Evolutionary conservation across 23 tunicate genomes (phyloP).

Genomic region (Ascidia mentula): DNA sequence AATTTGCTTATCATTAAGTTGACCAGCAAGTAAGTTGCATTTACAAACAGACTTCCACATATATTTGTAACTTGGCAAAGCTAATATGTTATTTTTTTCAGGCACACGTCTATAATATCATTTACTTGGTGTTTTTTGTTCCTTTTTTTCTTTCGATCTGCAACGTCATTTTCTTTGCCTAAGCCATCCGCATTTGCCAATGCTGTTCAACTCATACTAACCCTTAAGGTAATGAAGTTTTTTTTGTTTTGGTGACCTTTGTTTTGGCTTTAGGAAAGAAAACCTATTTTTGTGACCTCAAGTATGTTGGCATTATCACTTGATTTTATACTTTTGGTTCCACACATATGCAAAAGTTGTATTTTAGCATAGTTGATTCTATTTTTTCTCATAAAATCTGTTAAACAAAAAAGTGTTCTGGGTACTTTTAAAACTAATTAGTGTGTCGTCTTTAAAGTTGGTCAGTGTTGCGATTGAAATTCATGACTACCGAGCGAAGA

Average conservation of each 20-base stretch:
- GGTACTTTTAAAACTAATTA: too few species aligned
- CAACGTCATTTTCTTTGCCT: slow-evolving; percentile 48
- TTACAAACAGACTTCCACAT: not conserved
- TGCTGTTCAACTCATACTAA: slow-evolving; percentile 73
- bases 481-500: slow-evolving; percentile 41
- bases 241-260: not conserved
- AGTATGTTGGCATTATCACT: too few species aligned
- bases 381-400: too few species aligned
- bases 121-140: slow-evolving; percentile 67
- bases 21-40: slow-evolving; percentile 18
- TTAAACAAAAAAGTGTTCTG: too few species aligned
- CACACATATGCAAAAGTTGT: too few species aligned
- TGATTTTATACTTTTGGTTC: too few species aligned
- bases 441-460: slow-evolving; percentile 8
- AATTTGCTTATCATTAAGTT: slow-evolving; percentile 64
- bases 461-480: slow-evolving; percentile 85
- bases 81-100: slow-evolving; percentile 19
- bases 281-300: too few species aligned
- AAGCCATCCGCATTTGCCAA: slow-evolving; percentile 64
- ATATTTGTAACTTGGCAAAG: too few species aligned
- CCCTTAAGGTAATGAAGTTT: slow-evolving; percentile 43
- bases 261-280: too few species aligned
- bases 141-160: slow-evolving; percentile 74
- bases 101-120: slow-evolving; percentile 55
- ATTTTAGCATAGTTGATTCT: too few species aligned